Evolutionary conservation across 30 jellyfish, hydroid and myxozoan genomes (phyloP).

Genomic region (Cassiopea andromeda): DNA sequence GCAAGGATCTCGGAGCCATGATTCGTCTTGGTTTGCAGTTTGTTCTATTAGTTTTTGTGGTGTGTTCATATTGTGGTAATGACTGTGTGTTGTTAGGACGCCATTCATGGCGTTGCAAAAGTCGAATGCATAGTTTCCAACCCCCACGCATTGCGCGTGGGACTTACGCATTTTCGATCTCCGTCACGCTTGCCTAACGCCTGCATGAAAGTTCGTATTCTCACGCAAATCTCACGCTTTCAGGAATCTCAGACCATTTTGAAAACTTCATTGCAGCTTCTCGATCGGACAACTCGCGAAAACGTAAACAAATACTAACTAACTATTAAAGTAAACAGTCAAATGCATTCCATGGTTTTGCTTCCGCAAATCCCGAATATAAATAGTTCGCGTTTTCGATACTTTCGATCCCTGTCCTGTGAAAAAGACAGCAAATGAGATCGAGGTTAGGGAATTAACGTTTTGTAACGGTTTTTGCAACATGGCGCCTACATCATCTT

Average conservation of each 20-base stretch:
- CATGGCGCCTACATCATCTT: background rate
- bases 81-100: too few species aligned
- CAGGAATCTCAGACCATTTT: background rate
- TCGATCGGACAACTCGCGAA: background rate
- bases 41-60: too few species aligned
- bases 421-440: background rate
- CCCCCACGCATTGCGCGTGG: background rate
- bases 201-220: background rate
- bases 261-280: background rate
- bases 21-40: too few species aligned
- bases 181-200: background rate
- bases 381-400: background rate
- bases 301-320: background rate
- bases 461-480: background rate
- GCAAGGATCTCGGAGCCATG: too few species aligned
- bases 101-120: too few species aligned
- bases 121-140: background rate
- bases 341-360: background rate
- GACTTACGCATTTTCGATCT: background rate
- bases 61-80: too few species aligned
- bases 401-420: background rate
- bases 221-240: background rate
- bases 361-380: background rate
- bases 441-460: background rate
- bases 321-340: background rate